These are phyloP conservation scores for Hylia prasina DNA, from an alignment of 2,113 vertebrate species.

Conservation along the genomic window DNA sequence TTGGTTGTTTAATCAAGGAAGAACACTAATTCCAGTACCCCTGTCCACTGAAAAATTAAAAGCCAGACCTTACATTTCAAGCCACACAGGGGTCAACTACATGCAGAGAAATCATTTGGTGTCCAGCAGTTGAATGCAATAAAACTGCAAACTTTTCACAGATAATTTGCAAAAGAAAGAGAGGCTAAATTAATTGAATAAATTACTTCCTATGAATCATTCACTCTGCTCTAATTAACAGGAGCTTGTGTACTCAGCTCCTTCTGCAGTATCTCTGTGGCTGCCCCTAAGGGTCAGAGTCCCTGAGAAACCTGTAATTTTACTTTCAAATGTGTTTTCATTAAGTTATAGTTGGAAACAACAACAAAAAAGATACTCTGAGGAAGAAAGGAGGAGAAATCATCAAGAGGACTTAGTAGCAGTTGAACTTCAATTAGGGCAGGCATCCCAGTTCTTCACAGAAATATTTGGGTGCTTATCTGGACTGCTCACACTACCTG, in stretches of 20 bases:
- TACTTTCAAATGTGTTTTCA: constrained; percentile 65
- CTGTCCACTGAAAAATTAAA: neutral
- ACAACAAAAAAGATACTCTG: constrained; percentile 13
- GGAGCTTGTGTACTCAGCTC: constrained; percentile 32
- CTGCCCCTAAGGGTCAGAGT: constrained; percentile 56
- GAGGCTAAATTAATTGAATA: constrained; percentile 59
- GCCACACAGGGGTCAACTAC: neutral
- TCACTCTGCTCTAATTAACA: constrained; percentile 61
- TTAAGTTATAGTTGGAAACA: constrained; percentile 29
- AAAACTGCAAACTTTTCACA: constrained; percentile 37
- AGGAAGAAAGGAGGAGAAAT: neutral
- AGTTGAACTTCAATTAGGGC: neutral
- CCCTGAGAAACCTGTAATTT: constrained; percentile 52
- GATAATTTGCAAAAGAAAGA: constrained; percentile 48
- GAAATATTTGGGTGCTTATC: constrained; percentile 6
- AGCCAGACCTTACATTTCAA: neutral
- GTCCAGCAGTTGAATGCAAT: neutral
- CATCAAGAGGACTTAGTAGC: neutral
- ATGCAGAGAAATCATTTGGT: neutral
- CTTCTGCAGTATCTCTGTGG: constrained; percentile 31
- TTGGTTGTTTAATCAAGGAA: neutral
- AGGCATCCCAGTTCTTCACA: neutral
- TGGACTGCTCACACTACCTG: neutral
- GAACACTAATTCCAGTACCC: neutral
- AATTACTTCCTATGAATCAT: constrained; percentile 62